These are phyloP conservation scores for Calliphora vomitoria DNA, from an alignment of 2,888 invertebrate genomes.

Conservation along the genomic window DNA sequence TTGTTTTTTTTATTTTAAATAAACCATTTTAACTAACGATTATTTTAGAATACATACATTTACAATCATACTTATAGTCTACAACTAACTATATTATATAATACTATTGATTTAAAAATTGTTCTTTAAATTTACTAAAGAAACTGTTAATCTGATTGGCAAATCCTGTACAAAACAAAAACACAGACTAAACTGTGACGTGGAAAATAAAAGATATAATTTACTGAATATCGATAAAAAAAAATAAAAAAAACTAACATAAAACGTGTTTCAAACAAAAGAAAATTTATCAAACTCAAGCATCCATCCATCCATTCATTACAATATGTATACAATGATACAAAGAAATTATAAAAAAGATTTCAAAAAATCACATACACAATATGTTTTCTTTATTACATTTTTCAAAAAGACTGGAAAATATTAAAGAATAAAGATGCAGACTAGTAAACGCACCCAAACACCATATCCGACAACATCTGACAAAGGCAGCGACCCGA, in stretches of 20 bases:
- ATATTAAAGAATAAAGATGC: slow-evolving; percentile 7
- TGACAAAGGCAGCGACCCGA: background rate
- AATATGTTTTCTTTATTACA: slow-evolving; percentile 1
- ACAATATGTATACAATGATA: background rate
- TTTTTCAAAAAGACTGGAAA: slow-evolving; percentile 5
- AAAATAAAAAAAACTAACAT: background rate
- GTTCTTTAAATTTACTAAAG: background rate
- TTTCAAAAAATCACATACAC: background rate
- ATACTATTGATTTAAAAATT: slow-evolving; percentile 10
- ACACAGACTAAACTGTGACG: background rate
- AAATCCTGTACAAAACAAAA: background rate
- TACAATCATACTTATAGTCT: background rate
- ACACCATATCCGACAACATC: background rate
- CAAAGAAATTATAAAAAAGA: background rate
- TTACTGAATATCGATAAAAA: background rate
- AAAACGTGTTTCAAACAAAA: slow-evolving; percentile 24
- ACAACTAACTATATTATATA: slow-evolving; percentile 4
- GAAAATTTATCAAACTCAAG: slow-evolving; percentile 13
- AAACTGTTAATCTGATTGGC: background rate
- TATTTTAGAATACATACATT: slow-evolving; percentile 6
- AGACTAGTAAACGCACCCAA: background rate
- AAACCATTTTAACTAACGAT: background rate
- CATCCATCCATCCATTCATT: slow-evolving; percentile 16
- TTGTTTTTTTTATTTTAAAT: background rate
- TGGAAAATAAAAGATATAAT: background rate